Evolutionary conservation across 1,140 invertebrate species (phyloP).

Genomic region (Rhynchophorus ferrugineus): DNA sequence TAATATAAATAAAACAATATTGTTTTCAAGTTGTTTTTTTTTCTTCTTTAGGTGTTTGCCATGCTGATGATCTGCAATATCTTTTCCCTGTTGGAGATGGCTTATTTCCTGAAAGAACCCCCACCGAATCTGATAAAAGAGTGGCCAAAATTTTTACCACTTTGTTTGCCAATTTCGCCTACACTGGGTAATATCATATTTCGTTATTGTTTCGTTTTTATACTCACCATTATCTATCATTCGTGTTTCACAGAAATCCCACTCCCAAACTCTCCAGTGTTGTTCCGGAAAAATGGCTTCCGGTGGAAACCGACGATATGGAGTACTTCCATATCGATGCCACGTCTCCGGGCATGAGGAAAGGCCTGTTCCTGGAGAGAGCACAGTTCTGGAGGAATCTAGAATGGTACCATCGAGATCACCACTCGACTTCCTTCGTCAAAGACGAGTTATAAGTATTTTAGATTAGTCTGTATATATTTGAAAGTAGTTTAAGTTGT

Average conservation of each 20-base stretch:
- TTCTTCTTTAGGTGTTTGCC: constrained; percentile 60
- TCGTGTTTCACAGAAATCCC: constrained; percentile 49
- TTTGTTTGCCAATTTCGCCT: constrained; percentile 66
- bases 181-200: constrained; percentile 47
- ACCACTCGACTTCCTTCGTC: not conserved
- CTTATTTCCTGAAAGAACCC: constrained; percentile 45
- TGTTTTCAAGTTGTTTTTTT: no score
- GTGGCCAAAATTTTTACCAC: constrained; percentile 49
- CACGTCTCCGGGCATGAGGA: constrained; percentile 37
- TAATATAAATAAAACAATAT: no score
- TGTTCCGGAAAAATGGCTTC: constrained; percentile 43
- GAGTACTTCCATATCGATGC: constrained; percentile 44
- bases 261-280: constrained; percentile 39
- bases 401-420: constrained; percentile 15
- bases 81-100: constrained; percentile 58
- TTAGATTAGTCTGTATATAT: no score
- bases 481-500: no score
- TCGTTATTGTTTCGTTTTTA: constrained; percentile 20
- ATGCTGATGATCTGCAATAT: constrained; percentile 67
- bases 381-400: constrained; percentile 43
- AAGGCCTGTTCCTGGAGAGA: constrained; percentile 39
- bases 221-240: no score
- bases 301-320: constrained; percentile 39
- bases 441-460: constrained; percentile 28
- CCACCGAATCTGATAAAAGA: constrained; percentile 43